Percentiles rank a stretch among this genome's conserved stretches.
phyloP scores from a whole-genome alignment of 2,888 invertebrate species.

The Carpatolechia fugitivella region DNA sequence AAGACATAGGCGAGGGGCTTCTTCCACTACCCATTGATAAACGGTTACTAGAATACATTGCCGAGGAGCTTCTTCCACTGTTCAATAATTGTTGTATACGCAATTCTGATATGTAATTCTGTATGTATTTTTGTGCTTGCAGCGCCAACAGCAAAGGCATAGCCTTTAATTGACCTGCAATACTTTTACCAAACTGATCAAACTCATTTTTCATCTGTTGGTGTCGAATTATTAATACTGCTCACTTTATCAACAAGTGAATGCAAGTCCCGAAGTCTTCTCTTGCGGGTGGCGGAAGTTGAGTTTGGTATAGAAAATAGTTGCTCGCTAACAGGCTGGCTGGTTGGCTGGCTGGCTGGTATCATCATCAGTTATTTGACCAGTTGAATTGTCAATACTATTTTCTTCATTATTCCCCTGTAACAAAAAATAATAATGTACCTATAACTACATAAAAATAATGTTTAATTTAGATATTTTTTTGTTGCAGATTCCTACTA shows the following conservation, averaged over 20 bases:
- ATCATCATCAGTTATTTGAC: too few species aligned
- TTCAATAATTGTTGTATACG: not conserved
- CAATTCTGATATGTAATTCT: conserved; percentile 1
- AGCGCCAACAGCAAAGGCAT: conserved; percentile 21
- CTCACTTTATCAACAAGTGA: conserved; percentile 25
- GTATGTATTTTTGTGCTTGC: conserved; percentile 20
- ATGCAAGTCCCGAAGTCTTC: conserved; percentile 16
- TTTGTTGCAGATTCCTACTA: conserved; percentile 13
- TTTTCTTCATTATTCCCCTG: not conserved
- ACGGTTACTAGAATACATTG: too few species aligned
- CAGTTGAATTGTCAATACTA: too few species aligned
- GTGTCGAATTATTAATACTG: conserved; percentile 8
- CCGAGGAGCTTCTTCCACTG: not conserved
- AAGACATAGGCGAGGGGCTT: too few species aligned
- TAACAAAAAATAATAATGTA: too few species aligned
- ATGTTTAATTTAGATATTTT: conserved; percentile 8
- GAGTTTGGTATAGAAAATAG: too few species aligned
- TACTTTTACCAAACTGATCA: conserved; percentile 21
- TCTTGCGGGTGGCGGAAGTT: too few species aligned
- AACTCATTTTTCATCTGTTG: conserved; percentile 14
- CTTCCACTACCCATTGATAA: not conserved
- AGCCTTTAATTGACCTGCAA: conserved; percentile 20
- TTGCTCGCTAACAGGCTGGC: too few species aligned
- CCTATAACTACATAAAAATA: not conserved
- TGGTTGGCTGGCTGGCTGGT: too few species aligned